These are phyloP conservation scores for Pseudocheirus occidentalis DNA, from an alignment of 2,797 vertebrate species.

Conservation along the genomic window DNA sequence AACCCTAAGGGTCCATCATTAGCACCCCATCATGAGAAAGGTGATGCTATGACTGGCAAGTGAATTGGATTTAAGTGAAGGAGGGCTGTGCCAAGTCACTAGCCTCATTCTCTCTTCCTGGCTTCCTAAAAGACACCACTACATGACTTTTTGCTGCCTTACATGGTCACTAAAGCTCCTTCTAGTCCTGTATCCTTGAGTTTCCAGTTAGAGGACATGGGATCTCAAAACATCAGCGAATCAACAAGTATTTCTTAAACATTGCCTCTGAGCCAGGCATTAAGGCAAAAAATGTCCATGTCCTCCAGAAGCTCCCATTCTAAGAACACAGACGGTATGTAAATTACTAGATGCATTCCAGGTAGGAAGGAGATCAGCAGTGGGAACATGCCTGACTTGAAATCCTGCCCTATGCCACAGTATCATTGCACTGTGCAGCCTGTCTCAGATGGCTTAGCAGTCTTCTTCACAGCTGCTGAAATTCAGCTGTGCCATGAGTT, in stretches of 20 bases:
- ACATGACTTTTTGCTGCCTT: neutral
- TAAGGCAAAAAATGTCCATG: neutral
- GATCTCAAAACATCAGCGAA: neutral
- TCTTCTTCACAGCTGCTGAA: conserved; percentile 56
- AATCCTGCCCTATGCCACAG: neutral
- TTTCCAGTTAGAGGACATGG: neutral
- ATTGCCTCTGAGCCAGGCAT: neutral
- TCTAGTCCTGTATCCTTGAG: neutral
- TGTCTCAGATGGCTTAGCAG: conserved; percentile 42
- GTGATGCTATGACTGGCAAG: too few species aligned
- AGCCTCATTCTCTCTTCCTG: too few species aligned
- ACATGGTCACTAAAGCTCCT: neutral
- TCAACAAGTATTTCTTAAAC: neutral
- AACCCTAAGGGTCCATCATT: too few species aligned
- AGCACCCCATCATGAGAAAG: too few species aligned
- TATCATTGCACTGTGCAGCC: conserved; percentile 40
- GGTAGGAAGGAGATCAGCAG: neutral
- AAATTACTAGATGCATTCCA: neutral
- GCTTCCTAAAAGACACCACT: neutral
- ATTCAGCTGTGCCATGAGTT: conserved; percentile 35
- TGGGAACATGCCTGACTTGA: neutral
- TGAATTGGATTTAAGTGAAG: too few species aligned
- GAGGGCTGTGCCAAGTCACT: too few species aligned
- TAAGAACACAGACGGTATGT: neutral
- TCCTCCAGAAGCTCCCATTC: neutral